These are phyloP conservation scores for Heliconius cydno DNA, from an alignment of 2,888 invertebrate genomes.

Conservation along the genomic window DNA sequence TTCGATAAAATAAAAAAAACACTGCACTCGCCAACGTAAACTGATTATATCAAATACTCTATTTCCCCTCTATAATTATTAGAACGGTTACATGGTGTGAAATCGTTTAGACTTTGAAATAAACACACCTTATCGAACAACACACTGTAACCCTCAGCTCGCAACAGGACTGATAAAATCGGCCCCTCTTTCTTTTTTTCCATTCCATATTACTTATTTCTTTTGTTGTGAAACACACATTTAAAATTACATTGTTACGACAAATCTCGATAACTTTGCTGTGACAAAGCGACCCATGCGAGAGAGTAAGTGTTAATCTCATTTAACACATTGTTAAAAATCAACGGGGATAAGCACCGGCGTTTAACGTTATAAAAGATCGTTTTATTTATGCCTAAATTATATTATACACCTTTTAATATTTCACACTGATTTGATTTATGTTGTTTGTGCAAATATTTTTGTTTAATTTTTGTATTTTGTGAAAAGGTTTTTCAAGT, in stretches of 20 bases:
- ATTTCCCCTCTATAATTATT: neutral
- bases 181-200: slow-evolving; percentile 60
- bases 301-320: slow-evolving; percentile 80
- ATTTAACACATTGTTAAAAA: slow-evolving; percentile 78
- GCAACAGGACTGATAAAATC: slow-evolving; percentile 63
- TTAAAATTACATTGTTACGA: slow-evolving; percentile 76
- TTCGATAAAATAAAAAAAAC: neutral
- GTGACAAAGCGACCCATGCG: slow-evolving; percentile 70
- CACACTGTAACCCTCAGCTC: slow-evolving; percentile 48
- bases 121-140: slow-evolving; percentile 33
- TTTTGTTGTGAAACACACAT: slow-evolving; percentile 73
- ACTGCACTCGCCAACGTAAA: neutral
- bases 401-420: slow-evolving; percentile 33
- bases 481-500: neutral
- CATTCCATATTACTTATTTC: slow-evolving; percentile 65
- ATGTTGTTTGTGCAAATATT: neutral
- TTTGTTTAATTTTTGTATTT: neutral
- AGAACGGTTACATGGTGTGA: slow-evolving; percentile 16
- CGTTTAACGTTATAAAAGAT: slow-evolving; percentile 62
- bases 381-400: slow-evolving; percentile 47
- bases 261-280: slow-evolving; percentile 79
- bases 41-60: slow-evolving; percentile 6
- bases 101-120: slow-evolving; percentile 13
- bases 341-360: slow-evolving; percentile 69
- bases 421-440: slow-evolving; percentile 31